Conservation (phyloP, 2,797 vertebrate genomes). For the Galago senegalensis region DNA sequence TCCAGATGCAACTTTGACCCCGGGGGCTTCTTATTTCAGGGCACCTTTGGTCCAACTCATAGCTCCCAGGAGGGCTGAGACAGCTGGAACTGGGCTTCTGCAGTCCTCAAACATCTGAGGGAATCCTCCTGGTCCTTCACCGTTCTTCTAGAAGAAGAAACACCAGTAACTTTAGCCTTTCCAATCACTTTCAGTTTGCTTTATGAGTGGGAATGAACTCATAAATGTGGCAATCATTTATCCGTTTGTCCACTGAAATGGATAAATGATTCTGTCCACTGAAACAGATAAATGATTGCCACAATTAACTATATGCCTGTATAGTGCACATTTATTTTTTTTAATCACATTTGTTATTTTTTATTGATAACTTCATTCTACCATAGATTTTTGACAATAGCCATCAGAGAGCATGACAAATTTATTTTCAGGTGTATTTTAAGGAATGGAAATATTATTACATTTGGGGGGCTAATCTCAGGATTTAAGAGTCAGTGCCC, state of each 20-base stretch:
- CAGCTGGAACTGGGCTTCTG: no score
- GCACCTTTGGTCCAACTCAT: fast-evolving
- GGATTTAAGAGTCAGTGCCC: neutral
- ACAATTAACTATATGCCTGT: no score
- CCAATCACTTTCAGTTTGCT: neutral
- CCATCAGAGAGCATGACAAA: neutral
- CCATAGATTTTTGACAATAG: neutral
- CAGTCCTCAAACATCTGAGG: neutral
- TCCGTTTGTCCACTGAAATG: no score
- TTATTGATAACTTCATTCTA: neutral
- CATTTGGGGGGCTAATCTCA: neutral
- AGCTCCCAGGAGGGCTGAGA: neutral
- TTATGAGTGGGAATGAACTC: no score
- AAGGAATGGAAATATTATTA: neutral
- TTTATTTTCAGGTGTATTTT: neutral
- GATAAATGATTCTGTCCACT: no score
- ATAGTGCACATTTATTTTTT: neutral
- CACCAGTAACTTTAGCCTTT: neutral
- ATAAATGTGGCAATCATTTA: no score
- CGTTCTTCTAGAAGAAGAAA: neutral
- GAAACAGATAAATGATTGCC: no score
- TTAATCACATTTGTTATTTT: neutral
- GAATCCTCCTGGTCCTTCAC: neutral
- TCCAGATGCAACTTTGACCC: no score
- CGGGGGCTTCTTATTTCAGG: no score